Evolutionary conservation across 2,113 vertebrate species (phyloP), one percentile per base, ranked within the genome.

Genomic region (Burhinus oedicnemus): DNA sequence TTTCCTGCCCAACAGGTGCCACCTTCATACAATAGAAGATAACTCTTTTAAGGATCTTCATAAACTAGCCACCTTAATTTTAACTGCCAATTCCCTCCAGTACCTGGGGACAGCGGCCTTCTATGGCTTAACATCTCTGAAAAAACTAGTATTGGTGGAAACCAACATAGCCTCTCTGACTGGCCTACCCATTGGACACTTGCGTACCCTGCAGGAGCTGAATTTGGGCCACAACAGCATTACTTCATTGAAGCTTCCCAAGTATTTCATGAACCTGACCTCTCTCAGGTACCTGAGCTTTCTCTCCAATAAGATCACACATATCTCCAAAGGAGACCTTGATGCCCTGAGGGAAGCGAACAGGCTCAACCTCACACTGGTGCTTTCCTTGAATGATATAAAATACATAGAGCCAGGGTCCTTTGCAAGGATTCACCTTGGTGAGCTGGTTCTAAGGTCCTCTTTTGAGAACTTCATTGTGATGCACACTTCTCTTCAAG

Each of bases 1-100:
- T 88, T 96, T 36, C 54, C 38, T 90, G 9, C 42, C 60, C 45
- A 42, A 82, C 80, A 99, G 98, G 81, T 99, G 98, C 93, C 82
- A 97, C 21, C 94, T 99, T 69, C 81, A 92, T 26, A 72, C 40
- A 15, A 97, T 99, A 75, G 97, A 97, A 93, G 97, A 98, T 40
- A 61, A 98, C 47, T 93, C 98, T 20, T 98, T 97, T 78, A 9
- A 68, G 36, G 97, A 97, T 25, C 95, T 99, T 88, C 16, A 47
- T 1, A 65, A 95, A 4, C 98, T 99, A 60, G 98, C 96, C 49
- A 98, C 93, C 51, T 97, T 99, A 93, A 96, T 98, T 95, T 86
- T 99, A 79, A 98, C 98, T 7, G 98, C 95, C 89, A 99, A 99
- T 55, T 93, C 98, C 30, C 92, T 98, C 18, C 92, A 95, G 68